These are phyloP conservation scores for Passerina amoena DNA, from an alignment of 2,113 vertebrate species.

Conservation along the genomic window DNA sequence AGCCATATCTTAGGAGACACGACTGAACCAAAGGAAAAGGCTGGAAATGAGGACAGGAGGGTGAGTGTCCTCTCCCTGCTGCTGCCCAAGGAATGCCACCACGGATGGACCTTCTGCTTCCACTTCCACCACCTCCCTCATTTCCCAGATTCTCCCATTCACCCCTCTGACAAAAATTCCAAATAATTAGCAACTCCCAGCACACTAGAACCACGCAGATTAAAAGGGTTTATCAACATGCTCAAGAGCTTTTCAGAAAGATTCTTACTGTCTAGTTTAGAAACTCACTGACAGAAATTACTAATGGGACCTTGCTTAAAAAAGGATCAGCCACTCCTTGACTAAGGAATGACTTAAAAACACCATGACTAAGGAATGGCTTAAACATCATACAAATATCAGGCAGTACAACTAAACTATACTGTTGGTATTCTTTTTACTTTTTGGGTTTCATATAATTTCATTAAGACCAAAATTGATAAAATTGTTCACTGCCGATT, in stretches of 20 bases:
- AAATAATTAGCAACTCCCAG: neutral
- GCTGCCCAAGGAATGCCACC: neutral
- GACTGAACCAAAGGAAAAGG: neutral
- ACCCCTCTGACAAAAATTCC: neutral
- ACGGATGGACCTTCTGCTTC: neutral
- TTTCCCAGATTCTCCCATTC: neutral
- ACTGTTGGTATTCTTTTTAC: neutral
- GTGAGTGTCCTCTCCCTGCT: neutral
- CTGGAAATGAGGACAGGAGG: neutral
- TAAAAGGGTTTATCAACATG: neutral
- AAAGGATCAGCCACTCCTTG: neutral
- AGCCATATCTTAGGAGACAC: neutral
- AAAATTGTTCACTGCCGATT: neutral
- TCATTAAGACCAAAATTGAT: neutral
- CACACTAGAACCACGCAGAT: neutral
- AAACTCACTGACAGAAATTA: neutral
- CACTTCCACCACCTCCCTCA: neutral
- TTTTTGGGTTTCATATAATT: neutral
- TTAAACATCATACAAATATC: neutral
- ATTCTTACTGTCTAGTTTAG: neutral
- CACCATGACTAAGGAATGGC: fast-evolving
- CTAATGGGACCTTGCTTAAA: neutral
- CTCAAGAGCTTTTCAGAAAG: neutral
- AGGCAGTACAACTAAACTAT: neutral
- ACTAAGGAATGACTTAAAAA: neutral